Conservation (phyloP, 2,797 vertebrate genomes). For the Thaleichthys pacificus region DNA sequence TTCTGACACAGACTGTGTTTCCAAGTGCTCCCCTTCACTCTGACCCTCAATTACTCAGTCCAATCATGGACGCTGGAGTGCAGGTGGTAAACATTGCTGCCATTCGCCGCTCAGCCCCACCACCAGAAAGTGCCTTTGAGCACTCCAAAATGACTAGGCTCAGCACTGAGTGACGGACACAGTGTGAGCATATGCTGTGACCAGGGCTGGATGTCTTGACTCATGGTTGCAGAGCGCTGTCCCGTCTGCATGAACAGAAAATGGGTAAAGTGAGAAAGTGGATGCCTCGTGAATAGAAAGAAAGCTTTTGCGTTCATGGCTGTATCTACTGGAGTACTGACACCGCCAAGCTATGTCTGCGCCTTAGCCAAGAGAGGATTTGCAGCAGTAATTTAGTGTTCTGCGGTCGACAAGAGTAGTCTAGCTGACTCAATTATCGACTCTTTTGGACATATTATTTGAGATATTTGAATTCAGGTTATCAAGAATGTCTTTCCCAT, state of each 20-base stretch:
- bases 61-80: slow-evolving; percentile 72
- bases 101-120: slow-evolving; percentile 46
- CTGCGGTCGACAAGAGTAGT: no score
- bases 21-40: slow-evolving; percentile 57
- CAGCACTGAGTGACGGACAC: slow-evolving; percentile 45
- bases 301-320: background rate
- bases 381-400: no score
- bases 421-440: background rate
- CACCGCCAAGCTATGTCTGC: no score
- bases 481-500: background rate
- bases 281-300: background rate
- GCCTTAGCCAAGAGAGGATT: no score
- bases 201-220: slow-evolving; percentile 49
- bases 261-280: background rate
- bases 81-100: slow-evolving; percentile 64
- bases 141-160: slow-evolving; percentile 58
- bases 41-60: slow-evolving; percentile 71
- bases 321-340: no score
- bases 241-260: slow-evolving; percentile 14
- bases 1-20: slow-evolving; percentile 58
- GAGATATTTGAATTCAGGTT: background rate
- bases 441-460: background rate
- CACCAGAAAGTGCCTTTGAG: slow-evolving; percentile 62
- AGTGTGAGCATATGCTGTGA: slow-evolving; percentile 57
- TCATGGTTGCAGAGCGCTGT: slow-evolving; percentile 34